phyloP scores from a whole-genome alignment of 2,888 invertebrate species.

The Agriopis leucophaearia region DNA sequence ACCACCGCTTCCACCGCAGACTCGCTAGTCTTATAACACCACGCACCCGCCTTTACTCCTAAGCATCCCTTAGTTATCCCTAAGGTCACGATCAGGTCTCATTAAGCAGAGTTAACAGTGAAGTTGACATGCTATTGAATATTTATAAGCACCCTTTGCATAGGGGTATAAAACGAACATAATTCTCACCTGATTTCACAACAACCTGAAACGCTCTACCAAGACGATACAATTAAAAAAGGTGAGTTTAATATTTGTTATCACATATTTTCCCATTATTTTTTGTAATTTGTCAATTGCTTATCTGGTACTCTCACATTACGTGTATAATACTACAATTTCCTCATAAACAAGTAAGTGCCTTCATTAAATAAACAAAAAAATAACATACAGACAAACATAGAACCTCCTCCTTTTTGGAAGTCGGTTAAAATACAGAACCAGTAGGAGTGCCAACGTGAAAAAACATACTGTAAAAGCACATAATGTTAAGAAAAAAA shows the following conservation, averaged over 20 bases:
- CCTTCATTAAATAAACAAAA: no score
- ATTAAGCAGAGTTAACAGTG: conserved; percentile 37
- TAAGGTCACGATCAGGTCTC: conserved; percentile 39
- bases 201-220: conserved; percentile 46
- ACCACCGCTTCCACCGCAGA: not conserved
- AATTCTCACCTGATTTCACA: conserved; percentile 49
- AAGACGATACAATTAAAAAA: conserved; percentile 37
- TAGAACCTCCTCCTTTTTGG: no score
- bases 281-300: no score
- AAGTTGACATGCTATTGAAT: conserved; percentile 65
- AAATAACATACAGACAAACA: no score
- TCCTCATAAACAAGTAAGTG: no score
- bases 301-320: no score
- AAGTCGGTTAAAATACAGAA: no score
- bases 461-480: no score
- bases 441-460: no score
- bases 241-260: conserved; percentile 35
- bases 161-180: conserved; percentile 62
- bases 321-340: no score
- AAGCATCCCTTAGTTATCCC: not conserved
- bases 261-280: not conserved
- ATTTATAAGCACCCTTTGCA: conserved; percentile 57
- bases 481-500: no score
- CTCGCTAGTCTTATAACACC: not conserved
- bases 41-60: not conserved